Evolutionary conservation across 2,797 vertebrate species (phyloP).

Genomic region (Perodicticus potto): DNA sequence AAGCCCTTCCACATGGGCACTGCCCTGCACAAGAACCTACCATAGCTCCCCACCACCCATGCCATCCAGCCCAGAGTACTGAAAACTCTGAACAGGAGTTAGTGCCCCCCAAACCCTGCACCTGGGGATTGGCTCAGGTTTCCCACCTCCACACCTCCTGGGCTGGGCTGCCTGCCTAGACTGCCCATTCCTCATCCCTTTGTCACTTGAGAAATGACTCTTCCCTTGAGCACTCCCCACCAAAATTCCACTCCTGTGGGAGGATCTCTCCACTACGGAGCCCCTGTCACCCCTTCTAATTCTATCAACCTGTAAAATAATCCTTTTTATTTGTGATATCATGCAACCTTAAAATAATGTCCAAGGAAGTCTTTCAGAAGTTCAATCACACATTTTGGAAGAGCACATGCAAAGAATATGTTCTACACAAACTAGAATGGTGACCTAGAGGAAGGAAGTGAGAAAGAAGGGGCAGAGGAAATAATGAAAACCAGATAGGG

Average conservation of each 20-base stretch:
- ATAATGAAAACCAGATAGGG: too few relatives aligned
- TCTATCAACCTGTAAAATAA: not conserved
- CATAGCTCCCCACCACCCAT: not conserved
- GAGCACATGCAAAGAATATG: not conserved
- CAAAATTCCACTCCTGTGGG: fast-evolving
- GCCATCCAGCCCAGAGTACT: not conserved
- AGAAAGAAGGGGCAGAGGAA: not conserved
- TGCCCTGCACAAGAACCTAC: not conserved
- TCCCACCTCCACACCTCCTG: not conserved
- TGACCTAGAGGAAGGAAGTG: not conserved
- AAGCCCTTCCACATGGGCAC: fast-evolving
- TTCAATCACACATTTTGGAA: not conserved
- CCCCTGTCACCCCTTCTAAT: not conserved
- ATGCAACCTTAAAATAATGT: not conserved
- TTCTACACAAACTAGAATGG: fast-evolving
- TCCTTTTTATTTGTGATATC: not conserved
- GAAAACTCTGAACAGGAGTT: not conserved
- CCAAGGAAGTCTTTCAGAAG: not conserved
- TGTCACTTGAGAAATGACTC: not conserved
- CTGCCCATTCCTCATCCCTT: not conserved
- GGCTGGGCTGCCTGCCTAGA: not conserved
- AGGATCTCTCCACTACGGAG: not conserved
- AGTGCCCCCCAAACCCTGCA: fast-evolving
- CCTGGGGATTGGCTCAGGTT: not conserved
- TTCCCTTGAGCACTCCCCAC: not conserved